Conservation (phyloP, 2,888 invertebrate species). For the Drosophila mercatorum region DNA sequence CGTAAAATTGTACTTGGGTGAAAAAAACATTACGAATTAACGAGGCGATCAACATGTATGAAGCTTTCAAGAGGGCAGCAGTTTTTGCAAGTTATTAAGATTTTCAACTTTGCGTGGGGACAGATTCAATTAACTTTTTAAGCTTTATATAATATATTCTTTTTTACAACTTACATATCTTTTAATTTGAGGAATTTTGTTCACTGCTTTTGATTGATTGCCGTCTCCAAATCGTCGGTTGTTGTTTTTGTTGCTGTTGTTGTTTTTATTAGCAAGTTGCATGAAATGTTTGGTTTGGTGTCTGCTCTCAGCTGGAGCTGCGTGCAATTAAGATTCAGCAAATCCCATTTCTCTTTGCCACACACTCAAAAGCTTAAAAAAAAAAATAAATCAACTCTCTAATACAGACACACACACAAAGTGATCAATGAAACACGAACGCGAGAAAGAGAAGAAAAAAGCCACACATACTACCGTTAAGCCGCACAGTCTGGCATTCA, state of each 20-base stretch:
- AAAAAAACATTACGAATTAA: too few species aligned
- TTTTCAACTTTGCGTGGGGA: too few species aligned
- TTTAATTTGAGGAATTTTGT: slow-evolving; percentile 43
- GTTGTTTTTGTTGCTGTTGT: slow-evolving; percentile 1
- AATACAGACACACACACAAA: slow-evolving; percentile 35
- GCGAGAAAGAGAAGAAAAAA: slow-evolving; percentile 3
- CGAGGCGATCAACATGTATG: too few species aligned
- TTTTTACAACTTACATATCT: slow-evolving; percentile 55
- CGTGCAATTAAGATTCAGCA: slow-evolving; percentile 74
- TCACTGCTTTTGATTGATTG: slow-evolving; percentile 30
- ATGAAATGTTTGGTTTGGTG: slow-evolving; percentile 42
- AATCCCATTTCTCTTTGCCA: slow-evolving; percentile 74
- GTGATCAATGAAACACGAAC: slow-evolving; percentile 43
- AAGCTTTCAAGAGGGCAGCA: too few species aligned
- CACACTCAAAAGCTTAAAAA: slow-evolving; percentile 20
- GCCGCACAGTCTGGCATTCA: slow-evolving; percentile 21
- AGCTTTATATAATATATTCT: slow-evolving; percentile 9
- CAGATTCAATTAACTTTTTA: too few species aligned
- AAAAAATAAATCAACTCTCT: slow-evolving; percentile 19
- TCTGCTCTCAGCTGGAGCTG: slow-evolving; percentile 19
- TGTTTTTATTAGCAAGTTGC: slow-evolving; percentile 54
- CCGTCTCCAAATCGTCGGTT: slow-evolving; percentile 27
- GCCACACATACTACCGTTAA: slow-evolving; percentile 40
- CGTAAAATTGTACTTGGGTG: too few species aligned
- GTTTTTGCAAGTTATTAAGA: too few species aligned